Evolutionary conservation across 2,888 invertebrate species (phyloP), one percentile per base, ranked within the genome.

Genomic region (Cataglyphis rosenhaueri): DNA sequence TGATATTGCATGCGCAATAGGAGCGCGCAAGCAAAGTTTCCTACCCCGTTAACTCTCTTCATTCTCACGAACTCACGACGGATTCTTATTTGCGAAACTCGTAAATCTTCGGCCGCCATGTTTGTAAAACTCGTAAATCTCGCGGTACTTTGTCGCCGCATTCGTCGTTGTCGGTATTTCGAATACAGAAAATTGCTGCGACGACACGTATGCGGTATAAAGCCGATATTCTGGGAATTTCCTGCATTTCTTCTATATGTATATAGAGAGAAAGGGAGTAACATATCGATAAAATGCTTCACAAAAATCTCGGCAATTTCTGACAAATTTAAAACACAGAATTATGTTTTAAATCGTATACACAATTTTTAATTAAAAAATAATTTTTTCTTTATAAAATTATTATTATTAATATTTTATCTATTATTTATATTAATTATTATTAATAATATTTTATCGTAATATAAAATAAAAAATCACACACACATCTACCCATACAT

Each of bases 71-170:
- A 78, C 78, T 55, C 68, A 71, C 44, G 44, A 25, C 78, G 78
- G 78, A 79, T 71, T 70, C 70, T 78, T 78, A 79, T 79, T 79
- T 79, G 71, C 59, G 25, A 79, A 79, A 79, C 78, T 79, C 78
- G 71, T 79, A 79, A 79, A 79, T 79, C 78, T 79, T 71, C 71
- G 78, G 59, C 44, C 59, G 59, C 71, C 41, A 79, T 79, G 71
- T 71, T 79, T 79, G 71, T 48, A 61, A 79, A 71, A 71, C 71
- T 71, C 78, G 78, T 79, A 79, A 79, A 71, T 79, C 71, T 79
- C 44, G 59, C 59, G n/a, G 44, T 44, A 79, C 59, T 79, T 79
- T 78, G 70, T 71, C 66, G 78, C 44, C 66, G 52, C 55, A 76
- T 66, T 76, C 55, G 65, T 64, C 75, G 76, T 41, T 57, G 44